Base-by-base conservation (phyloP, 30 jellyfish, hydroid and myxozoan genomes). In the Turritopsis rubra region DNA sequence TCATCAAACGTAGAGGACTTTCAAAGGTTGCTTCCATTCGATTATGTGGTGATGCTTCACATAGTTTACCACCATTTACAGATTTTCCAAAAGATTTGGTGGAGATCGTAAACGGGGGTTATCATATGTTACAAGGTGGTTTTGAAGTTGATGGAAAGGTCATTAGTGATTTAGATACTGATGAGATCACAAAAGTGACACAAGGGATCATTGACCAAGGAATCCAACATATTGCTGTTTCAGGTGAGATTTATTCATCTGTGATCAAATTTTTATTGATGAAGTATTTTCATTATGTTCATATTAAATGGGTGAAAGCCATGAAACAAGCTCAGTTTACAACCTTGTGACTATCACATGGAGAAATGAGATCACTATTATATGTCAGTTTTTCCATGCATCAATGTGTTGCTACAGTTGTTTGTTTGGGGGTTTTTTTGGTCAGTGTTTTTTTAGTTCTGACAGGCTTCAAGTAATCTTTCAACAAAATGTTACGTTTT, bases 61-160 rank as follows among this genome's bases (percentile, higher is more conserved):
- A n/a, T 1, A 71, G 86, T 52, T 28, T 82, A 18, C 93, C 88
- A 28, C 95, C 95, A 7, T 87, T 87, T 68, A 4, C 27, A 5
- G 92, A 82, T 80, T 82, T 82, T 70, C 95, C 95, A 21, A 52
- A 71, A 27, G 95, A 87, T 53, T 52, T 82, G n/a, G n/a, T 20
- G 30, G 81, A 80, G 19, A 28, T 18, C 5, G 84, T 86, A 1
- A 21, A 71, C 22, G 95, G 92, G 1, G 86, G 87, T 19, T 66
- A 21, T 81, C 54, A 79, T 68, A 29, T 80, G 60, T 21, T 80
- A 28, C 29, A 73, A 68, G 95, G 91, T 52, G 95, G 91, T 7
- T 86, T 28, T 71, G 86, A 86, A 19, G 66, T 79, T n/a, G 90
- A 79, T 52, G 84, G 83, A 19, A 72, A 28, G 16, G 87, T 83